Conservation (phyloP, 1,140 invertebrate species). For the Pentalonia nigronervosa region DNA sequence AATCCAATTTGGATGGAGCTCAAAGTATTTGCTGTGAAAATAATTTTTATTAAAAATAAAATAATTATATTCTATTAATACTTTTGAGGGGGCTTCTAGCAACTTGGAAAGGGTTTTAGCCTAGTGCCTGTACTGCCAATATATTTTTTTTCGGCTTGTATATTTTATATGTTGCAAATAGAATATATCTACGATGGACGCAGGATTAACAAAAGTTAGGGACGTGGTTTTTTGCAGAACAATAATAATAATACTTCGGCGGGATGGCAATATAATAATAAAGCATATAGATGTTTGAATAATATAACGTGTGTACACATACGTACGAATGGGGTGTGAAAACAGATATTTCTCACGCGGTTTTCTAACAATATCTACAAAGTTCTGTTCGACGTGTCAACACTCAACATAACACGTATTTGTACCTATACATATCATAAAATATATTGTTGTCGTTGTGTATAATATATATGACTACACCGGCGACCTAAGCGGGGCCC, state of each 20-base stretch:
- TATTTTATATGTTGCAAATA: not conserved
- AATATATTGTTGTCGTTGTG: slow-evolving; percentile 21
- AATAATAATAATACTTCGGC: not conserved
- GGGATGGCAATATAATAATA: not conserved
- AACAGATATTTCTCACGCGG: slow-evolving; percentile 11
- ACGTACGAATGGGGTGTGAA: not conserved
- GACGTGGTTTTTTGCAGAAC: not conserved
- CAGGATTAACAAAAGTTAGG: not conserved
- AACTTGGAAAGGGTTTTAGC: not conserved
- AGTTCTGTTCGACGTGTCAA: slow-evolving; percentile 16
- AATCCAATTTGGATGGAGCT: not conserved
- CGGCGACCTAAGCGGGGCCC: not conserved
- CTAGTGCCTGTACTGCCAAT: not conserved
- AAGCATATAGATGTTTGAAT: not conserved
- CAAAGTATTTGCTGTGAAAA: not conserved
- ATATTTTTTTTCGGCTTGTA: not conserved
- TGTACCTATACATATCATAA: slow-evolving; percentile 24
- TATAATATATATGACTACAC: slow-evolving; percentile 9
- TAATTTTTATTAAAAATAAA: not conserved
- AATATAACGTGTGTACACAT: not conserved
- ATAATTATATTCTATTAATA: not conserved
- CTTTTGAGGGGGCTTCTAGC: not conserved
- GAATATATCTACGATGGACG: not conserved
- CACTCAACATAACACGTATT: slow-evolving; percentile 25
- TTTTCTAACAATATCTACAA: slow-evolving; percentile 21